Percentiles rank a stretch among this genome's conserved stretches.
Evolutionary conservation across 2,888 invertebrate genomes (phyloP).

Genomic region (Argyresthia goedartella): DNA sequence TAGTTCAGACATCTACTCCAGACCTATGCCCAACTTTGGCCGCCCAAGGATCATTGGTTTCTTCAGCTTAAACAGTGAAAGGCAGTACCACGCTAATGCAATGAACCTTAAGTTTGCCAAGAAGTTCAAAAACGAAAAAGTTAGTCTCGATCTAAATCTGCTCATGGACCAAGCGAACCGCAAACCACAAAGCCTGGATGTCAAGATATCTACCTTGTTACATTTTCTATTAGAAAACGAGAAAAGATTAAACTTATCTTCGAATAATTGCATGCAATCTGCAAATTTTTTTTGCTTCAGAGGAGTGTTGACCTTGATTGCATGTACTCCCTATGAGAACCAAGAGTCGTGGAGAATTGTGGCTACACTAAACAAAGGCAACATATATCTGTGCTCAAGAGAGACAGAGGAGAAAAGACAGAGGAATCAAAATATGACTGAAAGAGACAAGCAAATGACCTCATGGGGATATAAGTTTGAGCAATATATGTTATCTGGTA

Average conservation of each 20-base stretch:
- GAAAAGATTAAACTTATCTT: slow-evolving; percentile 27
- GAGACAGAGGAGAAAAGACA: slow-evolving; percentile 71
- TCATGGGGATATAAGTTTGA: slow-evolving; percentile 86
- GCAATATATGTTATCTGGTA: slow-evolving; percentile 76
- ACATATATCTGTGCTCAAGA: slow-evolving; percentile 77
- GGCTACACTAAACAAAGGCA: slow-evolving; percentile 73
- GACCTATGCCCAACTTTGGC: slow-evolving; percentile 50
- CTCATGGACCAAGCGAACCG: slow-evolving; percentile 39
- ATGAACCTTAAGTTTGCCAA: slow-evolving; percentile 62
- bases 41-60: slow-evolving; percentile 67
- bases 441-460: slow-evolving; percentile 61
- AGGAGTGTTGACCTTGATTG: slow-evolving; percentile 75
- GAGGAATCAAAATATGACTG: slow-evolving; percentile 47
- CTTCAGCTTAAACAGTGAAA: slow-evolving; percentile 57
- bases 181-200: slow-evolving; percentile 44
- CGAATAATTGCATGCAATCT: slow-evolving; percentile 22
- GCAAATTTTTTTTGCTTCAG: slow-evolving; percentile 76
- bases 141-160: slow-evolving; percentile 55
- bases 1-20: slow-evolving; percentile 25
- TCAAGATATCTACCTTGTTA: slow-evolving; percentile 64
- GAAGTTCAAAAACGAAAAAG: slow-evolving; percentile 29
- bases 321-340: slow-evolving; percentile 78
- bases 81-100: slow-evolving; percentile 25
- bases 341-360: slow-evolving; percentile 78
- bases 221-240: slow-evolving; percentile 63